Evolutionary conservation across 2,113 vertebrate genomes (phyloP).

Genomic region (Gadus chalcogrammus): DNA sequence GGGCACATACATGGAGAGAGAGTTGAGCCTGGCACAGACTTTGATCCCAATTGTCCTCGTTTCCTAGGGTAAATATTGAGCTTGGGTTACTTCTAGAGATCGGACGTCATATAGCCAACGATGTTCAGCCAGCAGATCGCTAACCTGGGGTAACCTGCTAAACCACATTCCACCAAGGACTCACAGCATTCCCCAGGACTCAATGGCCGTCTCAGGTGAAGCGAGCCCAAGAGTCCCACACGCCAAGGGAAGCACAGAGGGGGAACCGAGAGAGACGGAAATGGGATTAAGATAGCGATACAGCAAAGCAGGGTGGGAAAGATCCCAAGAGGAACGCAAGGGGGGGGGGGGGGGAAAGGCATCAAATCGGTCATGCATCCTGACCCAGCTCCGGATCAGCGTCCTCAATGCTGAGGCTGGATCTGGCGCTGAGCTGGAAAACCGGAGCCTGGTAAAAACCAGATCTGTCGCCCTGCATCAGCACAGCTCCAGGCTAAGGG

Average conservation of each 20-base stretch:
- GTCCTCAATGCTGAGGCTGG: no score
- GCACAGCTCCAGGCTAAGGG: slow-evolving; percentile 51
- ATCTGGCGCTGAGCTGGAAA: no score
- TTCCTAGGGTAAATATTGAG: slow-evolving; percentile 54
- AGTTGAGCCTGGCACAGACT: slow-evolving; percentile 38
- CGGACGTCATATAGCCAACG: slow-evolving; percentile 20
- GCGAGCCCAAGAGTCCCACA: not conserved
- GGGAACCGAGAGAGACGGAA: slow-evolving; percentile 1
- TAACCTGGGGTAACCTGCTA: no score
- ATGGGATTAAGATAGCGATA: slow-evolving; percentile 62
- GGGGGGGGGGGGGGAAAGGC: no score
- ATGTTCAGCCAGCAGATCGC: slow-evolving; percentile 38
- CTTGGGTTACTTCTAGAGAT: slow-evolving; percentile 7
- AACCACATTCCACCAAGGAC: not conserved
- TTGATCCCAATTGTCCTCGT: slow-evolving; percentile 26
- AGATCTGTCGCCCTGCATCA: slow-evolving; percentile 41
- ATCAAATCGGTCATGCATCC: slow-evolving; percentile 4
- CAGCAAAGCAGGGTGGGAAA: slow-evolving; percentile 29
- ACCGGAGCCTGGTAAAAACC: slow-evolving; percentile 9
- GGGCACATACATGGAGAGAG: not conserved
- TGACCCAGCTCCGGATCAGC: no score
- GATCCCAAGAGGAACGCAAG: slow-evolving; percentile 49
- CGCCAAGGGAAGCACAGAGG: not conserved
- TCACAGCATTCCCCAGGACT: not conserved
- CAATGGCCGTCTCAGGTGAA: slow-evolving; percentile 13